Evolutionary conservation across 2,113 vertebrate species (phyloP).

Genomic region (Axis porcinus): DNA sequence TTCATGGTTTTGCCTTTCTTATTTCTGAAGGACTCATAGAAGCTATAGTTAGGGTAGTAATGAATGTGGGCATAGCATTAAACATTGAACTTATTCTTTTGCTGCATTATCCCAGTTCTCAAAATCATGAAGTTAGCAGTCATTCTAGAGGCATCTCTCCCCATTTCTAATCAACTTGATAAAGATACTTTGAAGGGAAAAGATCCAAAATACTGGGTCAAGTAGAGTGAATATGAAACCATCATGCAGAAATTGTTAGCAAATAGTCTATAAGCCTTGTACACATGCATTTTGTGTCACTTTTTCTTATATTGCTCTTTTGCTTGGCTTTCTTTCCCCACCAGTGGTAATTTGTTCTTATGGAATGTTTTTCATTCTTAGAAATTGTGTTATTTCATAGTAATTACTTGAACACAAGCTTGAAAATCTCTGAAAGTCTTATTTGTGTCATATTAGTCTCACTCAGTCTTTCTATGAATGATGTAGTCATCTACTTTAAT

Average conservation of each 20-base stretch:
- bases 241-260: background rate
- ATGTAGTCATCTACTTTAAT: background rate
- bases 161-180: conserved; percentile 76
- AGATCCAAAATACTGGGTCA: background rate
- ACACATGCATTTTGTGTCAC: background rate
- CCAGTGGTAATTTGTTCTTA: background rate
- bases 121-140: conserved; percentile 82
- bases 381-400: background rate
- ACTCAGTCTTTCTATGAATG: background rate
- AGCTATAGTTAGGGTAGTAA: conserved; percentile 72
- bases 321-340: background rate
- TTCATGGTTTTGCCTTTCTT: conserved; percentile 82
- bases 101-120: conserved; percentile 84
- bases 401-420: background rate
- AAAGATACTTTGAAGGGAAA: conserved; percentile 74
- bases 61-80: conserved; percentile 83
- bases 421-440: background rate
- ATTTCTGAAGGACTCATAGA: conserved; percentile 74
- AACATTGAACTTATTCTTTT: conserved; percentile 85
- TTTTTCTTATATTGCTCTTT: background rate
- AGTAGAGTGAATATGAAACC: background rate
- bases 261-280: background rate
- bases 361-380: background rate
- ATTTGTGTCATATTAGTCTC: background rate
- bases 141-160: conserved; percentile 79